Evolutionary conservation across 2,888 invertebrate genomes (phyloP).

Genomic region (Nymphalis urticae): DNA sequence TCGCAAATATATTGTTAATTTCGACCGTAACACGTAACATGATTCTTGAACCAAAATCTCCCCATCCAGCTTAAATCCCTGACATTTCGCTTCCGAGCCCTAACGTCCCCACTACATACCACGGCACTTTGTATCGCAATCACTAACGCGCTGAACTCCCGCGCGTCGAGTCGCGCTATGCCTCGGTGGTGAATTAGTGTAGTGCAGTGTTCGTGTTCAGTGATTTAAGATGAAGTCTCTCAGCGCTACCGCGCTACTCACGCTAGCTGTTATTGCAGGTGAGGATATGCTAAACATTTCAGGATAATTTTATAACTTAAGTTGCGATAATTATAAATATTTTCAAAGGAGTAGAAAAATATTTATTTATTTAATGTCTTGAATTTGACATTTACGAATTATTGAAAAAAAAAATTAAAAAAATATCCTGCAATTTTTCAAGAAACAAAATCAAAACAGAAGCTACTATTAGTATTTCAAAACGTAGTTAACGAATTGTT

Average conservation of each 20-base stretch:
- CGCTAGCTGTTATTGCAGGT: slow-evolving; percentile 71
- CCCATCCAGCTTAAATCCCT: slow-evolving; percentile 59
- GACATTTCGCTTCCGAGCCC: slow-evolving; percentile 68
- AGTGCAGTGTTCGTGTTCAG: slow-evolving; percentile 61
- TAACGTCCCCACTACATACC: slow-evolving; percentile 51
- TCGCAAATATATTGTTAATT: too few relatives aligned
- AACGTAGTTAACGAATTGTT: too few relatives aligned
- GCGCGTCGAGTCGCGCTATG: slow-evolving; percentile 68
- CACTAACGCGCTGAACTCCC: slow-evolving; percentile 69
- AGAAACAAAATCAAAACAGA: too few relatives aligned
- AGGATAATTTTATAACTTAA: background rate
- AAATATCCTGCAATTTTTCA: too few relatives aligned
- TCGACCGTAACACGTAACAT: slow-evolving; percentile 1
- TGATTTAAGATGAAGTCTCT: slow-evolving; percentile 67
- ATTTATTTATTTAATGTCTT: too few relatives aligned
- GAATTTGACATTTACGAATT: too few relatives aligned
- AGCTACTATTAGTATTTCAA: too few relatives aligned
- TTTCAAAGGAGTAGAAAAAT: too few relatives aligned
- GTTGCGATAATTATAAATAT: too few relatives aligned
- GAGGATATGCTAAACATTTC: slow-evolving; percentile 32
- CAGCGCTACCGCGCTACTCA: slow-evolving; percentile 62
- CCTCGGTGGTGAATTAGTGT: slow-evolving; percentile 73
- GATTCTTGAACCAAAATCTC: slow-evolving; percentile 30
- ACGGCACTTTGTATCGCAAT: slow-evolving; percentile 42
- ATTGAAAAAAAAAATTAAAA: too few relatives aligned